Conservation (phyloP, 2,797 vertebrate genomes). For the Mormyrops attenuatus region DNA sequence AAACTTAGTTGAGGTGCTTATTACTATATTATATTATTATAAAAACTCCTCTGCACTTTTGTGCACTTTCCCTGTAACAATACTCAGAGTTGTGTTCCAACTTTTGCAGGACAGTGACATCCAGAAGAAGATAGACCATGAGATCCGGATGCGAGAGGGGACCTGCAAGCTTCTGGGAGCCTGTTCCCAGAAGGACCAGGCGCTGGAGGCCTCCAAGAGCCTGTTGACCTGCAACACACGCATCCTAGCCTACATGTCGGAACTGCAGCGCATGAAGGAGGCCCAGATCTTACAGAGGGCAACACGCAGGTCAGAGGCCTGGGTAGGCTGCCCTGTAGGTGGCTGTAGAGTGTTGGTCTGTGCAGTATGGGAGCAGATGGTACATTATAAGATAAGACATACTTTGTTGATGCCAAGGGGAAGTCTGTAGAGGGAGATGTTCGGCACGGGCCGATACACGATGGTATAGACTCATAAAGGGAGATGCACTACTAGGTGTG, state of each 20-base stretch:
- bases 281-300: constrained; percentile 79
- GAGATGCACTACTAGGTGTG: neutral
- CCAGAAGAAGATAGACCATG: constrained; percentile 87
- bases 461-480: neutral
- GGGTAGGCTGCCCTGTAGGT: neutral
- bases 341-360: neutral
- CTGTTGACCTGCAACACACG: constrained; percentile 82
- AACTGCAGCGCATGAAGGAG: constrained; percentile 88
- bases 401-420: neutral
- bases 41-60: neutral
- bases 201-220: constrained; percentile 82
- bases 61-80: neutral
- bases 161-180: constrained; percentile 85
- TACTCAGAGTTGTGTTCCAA: neutral
- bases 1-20: neutral
- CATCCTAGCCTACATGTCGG: constrained; percentile 86
- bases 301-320: constrained; percentile 59
- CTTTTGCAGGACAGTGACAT: constrained; percentile 78
- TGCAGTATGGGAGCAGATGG: neutral
- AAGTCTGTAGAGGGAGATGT: neutral
- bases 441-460: too few relatives aligned
- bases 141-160: constrained; percentile 89
- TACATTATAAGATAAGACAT: neutral
- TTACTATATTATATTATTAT: neutral
- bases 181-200: constrained; percentile 83